These are phyloP conservation scores for Hephaestus fuliginosus DNA, from an alignment of 2,797 vertebrate species.

Conservation along the genomic window DNA sequence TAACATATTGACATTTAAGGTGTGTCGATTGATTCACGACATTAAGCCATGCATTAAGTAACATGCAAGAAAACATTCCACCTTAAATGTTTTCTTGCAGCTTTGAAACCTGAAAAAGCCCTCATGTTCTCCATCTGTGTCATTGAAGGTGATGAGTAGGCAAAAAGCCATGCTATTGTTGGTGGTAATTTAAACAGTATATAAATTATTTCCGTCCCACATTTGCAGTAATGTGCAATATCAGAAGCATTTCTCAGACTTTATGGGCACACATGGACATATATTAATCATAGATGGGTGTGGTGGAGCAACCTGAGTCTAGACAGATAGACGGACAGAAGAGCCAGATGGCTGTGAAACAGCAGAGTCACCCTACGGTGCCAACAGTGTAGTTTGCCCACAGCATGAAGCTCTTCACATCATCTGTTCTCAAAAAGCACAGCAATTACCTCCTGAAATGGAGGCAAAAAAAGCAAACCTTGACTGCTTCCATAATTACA, in stretches of 20 bases:
- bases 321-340: conserved; percentile 40
- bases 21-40: too few relatives aligned
- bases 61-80: too few relatives aligned
- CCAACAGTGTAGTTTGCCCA: conserved; percentile 50
- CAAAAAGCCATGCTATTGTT: not conserved
- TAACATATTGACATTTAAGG: too few relatives aligned
- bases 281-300: conserved; percentile 46
- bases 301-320: conserved; percentile 44
- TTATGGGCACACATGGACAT: conserved; percentile 26
- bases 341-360: conserved; percentile 72
- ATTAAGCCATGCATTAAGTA: too few relatives aligned
- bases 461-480: conserved; percentile 21
- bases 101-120: too few relatives aligned
- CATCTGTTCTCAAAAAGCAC: conserved; percentile 53
- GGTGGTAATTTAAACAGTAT: not conserved
- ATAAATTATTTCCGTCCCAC: too few relatives aligned
- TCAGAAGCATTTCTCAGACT: conserved; percentile 10
- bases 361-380: conserved; percentile 57
- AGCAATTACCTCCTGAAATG: conserved; percentile 47
- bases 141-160: not conserved
- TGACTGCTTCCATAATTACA: conserved; percentile 28
- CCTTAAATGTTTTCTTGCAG: too few relatives aligned
- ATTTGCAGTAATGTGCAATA: conserved; percentile 21
- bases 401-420: conserved; percentile 53
- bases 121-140: not conserved